Conservation (phyloP, 2,113 vertebrate species). For the Osmerus eperlanus region DNA sequence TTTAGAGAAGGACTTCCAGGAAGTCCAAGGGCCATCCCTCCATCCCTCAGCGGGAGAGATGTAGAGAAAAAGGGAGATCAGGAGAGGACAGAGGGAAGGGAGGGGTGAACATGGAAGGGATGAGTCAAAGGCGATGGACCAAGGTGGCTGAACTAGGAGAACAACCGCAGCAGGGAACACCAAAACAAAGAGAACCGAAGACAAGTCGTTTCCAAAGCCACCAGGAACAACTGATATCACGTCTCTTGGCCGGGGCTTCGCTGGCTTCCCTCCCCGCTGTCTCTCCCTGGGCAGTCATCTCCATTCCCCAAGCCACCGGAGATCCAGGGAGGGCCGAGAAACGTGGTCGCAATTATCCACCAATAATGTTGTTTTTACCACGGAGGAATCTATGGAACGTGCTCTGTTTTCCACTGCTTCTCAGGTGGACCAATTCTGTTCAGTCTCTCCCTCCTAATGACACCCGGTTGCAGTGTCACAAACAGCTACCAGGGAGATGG, state of each 20-base stretch:
- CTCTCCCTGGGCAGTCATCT: slow-evolving; percentile 8
- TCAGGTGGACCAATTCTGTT: slow-evolving; percentile 40
- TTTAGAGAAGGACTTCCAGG: neutral
- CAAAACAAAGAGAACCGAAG: neutral
- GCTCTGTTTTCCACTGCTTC: slow-evolving; percentile 26
- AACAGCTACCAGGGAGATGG: no score
- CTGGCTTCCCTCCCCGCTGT: slow-evolving; percentile 26
- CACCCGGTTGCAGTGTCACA: no score
- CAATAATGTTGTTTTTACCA: slow-evolving; percentile 41
- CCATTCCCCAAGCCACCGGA: slow-evolving; percentile 25
- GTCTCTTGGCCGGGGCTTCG: neutral
- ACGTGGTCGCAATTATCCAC: slow-evolving; percentile 63
- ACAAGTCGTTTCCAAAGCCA: neutral
- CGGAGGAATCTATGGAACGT: slow-evolving; percentile 59
- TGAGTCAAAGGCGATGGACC: neutral
- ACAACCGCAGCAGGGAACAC: neutral
- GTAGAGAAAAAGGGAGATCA: neutral
- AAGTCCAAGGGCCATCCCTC: neutral
- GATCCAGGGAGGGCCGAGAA: slow-evolving; percentile 28
- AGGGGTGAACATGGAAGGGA: neutral
- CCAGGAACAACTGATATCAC: neutral
- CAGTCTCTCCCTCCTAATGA: slow-evolving; percentile 3
- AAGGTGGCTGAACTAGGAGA: neutral
- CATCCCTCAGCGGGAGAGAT: neutral
- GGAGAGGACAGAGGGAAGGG: neutral